A percentile compares a stretch with the other conserved stretches of the same genome.
These are phyloP conservation scores for Amphipyra tragopoginis DNA, from an alignment of 2,888 invertebrate genomes.

Conservation along the genomic window DNA sequence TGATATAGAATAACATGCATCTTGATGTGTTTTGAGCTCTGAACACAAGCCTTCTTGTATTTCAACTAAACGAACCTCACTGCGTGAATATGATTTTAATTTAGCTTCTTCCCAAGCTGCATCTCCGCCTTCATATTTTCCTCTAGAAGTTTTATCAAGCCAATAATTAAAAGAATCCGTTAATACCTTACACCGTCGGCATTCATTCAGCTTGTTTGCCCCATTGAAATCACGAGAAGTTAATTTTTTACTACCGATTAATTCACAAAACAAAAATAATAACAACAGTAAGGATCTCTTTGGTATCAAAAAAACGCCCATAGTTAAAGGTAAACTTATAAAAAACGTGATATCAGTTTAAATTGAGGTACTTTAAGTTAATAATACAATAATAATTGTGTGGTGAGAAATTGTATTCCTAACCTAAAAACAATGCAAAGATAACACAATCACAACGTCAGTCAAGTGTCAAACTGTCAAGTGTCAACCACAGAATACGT, in stretches of 20 bases:
- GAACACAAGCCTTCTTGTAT: constrained; percentile 96
- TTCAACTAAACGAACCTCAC: constrained; percentile 97
- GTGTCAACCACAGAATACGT: too few species aligned
- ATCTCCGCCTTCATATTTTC: constrained; percentile 98
- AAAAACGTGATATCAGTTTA: too few species aligned
- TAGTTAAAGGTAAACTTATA: constrained; percentile 12
- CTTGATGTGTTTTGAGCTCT: constrained; percentile 92
- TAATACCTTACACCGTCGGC: constrained; percentile 93
- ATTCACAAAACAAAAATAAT: constrained; percentile 58
- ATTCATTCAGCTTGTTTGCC: constrained; percentile 75
- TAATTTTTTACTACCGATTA: constrained; percentile 61
- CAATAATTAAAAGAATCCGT: constrained; percentile 94
- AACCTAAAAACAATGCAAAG: too few species aligned
- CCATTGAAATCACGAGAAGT: constrained; percentile 48
- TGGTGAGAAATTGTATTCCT: too few species aligned
- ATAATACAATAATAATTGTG: too few species aligned
- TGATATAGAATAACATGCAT: constrained; percentile 94
- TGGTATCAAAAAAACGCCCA: constrained; percentile 34
- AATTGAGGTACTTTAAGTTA: too few species aligned
- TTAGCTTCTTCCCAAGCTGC: constrained; percentile 98
- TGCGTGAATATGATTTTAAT: constrained; percentile 94
- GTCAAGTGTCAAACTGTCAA: too few species aligned
- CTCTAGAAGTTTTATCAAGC: constrained; percentile 94
- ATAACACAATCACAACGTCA: too few species aligned
- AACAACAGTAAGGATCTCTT: constrained; percentile 55